A percentile compares a stretch with the other conserved stretches of the same genome.
Conservation (phyloP, 2,888 invertebrate genomes). For the Cremastinae sp. region DNA sequence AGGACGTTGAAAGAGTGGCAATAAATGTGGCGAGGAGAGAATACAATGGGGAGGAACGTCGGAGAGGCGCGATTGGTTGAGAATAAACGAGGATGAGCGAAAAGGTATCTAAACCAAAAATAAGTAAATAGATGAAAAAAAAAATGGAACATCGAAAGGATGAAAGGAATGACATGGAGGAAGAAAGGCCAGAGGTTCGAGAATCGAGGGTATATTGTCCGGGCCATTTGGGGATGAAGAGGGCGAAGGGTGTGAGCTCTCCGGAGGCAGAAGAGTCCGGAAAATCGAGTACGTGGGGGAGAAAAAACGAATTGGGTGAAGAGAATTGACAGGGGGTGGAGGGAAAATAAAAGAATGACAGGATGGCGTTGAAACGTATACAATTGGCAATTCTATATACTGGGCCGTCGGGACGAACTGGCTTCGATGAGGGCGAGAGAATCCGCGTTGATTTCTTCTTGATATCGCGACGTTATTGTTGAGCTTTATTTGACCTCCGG, state of each 20-base stretch:
- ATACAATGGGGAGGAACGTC: background rate
- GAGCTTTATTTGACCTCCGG: constrained; percentile 60
- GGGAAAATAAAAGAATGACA: constrained; percentile 55
- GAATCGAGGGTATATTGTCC: constrained; percentile 11
- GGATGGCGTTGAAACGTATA: constrained; percentile 65
- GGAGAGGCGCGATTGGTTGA: background rate
- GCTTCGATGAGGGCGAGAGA: constrained; percentile 47
- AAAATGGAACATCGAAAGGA: constrained; percentile 43
- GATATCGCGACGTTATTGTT: constrained; percentile 69
- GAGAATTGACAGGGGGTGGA: constrained; percentile 15
- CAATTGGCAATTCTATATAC: constrained; percentile 73
- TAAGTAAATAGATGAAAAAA: no score
- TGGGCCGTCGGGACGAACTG: constrained; percentile 7
- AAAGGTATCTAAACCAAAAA: constrained; percentile 44
- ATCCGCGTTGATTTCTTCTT: constrained; percentile 65
- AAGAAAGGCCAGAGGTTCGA: constrained; percentile 49
- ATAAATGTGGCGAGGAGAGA: constrained; percentile 5
- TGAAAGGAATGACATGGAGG: constrained; percentile 56
- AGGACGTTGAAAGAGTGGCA: constrained; percentile 14
- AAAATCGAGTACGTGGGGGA: background rate
- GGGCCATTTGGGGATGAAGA: constrained; percentile 2
- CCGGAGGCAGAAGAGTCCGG: background rate
- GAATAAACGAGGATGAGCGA: constrained; percentile 3
- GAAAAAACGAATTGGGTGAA: background rate
- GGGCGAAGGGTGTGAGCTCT: constrained; percentile 1